phyloP scores from a whole-genome alignment of 2,888 invertebrate genomes.

The Drosophila setosimentum region DNA sequence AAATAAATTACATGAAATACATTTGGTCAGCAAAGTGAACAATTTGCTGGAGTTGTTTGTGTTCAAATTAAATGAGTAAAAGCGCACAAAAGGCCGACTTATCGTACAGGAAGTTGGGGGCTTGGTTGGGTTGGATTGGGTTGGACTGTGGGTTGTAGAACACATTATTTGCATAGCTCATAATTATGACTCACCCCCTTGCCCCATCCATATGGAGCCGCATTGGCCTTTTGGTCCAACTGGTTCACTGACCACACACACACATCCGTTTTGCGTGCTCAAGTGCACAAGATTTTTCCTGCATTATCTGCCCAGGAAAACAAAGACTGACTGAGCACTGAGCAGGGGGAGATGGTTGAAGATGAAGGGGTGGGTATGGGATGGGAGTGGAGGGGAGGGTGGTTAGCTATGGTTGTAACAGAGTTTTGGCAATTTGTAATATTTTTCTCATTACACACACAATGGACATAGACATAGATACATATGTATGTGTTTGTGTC shows the following conservation, averaged over 20 bases:
- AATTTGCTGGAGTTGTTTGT: constrained; percentile 72
- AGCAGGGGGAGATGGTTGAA: background rate
- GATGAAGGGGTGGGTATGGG: background rate
- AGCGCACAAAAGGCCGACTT: constrained; percentile 1
- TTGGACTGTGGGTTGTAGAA: background rate
- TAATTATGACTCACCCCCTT: constrained; percentile 57
- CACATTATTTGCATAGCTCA: constrained; percentile 74
- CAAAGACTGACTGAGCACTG: constrained; percentile 11
- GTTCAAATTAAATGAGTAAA: constrained; percentile 58
- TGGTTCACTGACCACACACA: constrained; percentile 22
- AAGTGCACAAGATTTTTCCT: constrained; percentile 67
- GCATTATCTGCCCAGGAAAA: constrained; percentile 69
- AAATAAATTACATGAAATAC: constrained; percentile 19
- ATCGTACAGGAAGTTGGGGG: constrained; percentile 1
- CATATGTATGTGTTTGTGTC: constrained; percentile 12
- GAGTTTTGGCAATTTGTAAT: constrained; percentile 76
- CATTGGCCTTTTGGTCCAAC: constrained; percentile 1
- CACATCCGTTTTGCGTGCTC: constrained; percentile 47
- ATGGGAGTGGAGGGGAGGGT: background rate
- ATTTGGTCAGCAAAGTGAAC: constrained; percentile 72
- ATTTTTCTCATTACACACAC: constrained; percentile 73
- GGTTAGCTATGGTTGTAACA: constrained; percentile 4
- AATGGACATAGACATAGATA: constrained; percentile 9
- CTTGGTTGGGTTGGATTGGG: background rate
- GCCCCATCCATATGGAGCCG: constrained; percentile 21